Conservation (phyloP, 2,113 vertebrate genomes). For the Grammomys surdaster region DNA sequence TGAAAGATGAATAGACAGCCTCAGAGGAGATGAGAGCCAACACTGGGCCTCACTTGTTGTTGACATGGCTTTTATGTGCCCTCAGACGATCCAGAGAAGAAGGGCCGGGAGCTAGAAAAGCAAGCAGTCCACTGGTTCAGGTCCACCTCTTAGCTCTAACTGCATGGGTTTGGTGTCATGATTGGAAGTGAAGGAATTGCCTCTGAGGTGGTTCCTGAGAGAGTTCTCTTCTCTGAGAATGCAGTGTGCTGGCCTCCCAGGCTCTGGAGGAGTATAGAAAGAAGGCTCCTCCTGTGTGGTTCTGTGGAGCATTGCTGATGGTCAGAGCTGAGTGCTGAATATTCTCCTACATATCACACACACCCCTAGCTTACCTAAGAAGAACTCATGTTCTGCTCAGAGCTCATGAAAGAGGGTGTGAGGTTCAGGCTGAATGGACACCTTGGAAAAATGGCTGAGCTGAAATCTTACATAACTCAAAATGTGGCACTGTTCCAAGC, state of each 20-base stretch:
- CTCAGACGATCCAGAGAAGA: neutral
- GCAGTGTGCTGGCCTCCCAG: neutral
- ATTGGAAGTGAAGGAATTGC: neutral
- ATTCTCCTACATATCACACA: neutral
- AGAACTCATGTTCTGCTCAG: accelerated
- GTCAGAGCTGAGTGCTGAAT: neutral
- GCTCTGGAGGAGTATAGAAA: neutral
- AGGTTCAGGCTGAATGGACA: neutral
- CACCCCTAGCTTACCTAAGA: neutral
- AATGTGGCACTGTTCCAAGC: neutral
- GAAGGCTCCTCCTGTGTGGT: accelerated
- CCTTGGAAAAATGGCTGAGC: neutral
- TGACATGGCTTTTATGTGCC: neutral
- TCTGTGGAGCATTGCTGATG: neutral
- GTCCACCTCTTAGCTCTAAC: neutral
- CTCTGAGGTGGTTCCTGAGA: neutral
- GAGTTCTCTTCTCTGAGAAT: neutral
- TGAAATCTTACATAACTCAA: neutral
- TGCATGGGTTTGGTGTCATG: neutral
- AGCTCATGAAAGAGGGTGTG: neutral
- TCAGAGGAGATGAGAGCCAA: neutral
- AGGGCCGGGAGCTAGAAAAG: neutral
- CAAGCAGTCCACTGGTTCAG: neutral
- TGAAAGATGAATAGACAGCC: neutral
- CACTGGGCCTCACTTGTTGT: neutral